phyloP scores from a whole-genome alignment of 1,140 invertebrate species.

The Sycobia sp. region DNA sequence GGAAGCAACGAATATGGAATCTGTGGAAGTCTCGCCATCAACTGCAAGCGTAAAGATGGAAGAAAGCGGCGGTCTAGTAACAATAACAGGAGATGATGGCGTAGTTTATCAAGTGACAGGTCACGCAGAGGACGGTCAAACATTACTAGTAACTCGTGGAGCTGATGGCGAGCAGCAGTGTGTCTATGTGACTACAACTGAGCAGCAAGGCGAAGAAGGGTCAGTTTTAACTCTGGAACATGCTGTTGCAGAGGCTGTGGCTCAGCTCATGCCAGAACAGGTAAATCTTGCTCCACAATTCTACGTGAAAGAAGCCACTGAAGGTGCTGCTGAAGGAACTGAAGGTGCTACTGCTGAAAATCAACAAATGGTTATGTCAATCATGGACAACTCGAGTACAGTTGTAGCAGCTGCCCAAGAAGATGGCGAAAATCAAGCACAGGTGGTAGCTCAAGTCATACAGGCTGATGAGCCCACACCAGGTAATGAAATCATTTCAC shows the following conservation, averaged over 20 bases:
- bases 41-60: slow-evolving; percentile 37
- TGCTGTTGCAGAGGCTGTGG: slow-evolving; percentile 66
- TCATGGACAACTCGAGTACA: slow-evolving; percentile 52
- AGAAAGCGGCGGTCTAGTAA: slow-evolving; percentile 54
- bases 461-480: slow-evolving; percentile 80
- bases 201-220: slow-evolving; percentile 66
- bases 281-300: slow-evolving; percentile 60
- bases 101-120: slow-evolving; percentile 71
- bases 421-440: slow-evolving; percentile 62
- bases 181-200: slow-evolving; percentile 73
- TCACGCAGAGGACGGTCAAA: slow-evolving; percentile 77
- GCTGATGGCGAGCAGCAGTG: slow-evolving; percentile 75
- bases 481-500: too few species aligned
- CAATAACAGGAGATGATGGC: slow-evolving; percentile 63
- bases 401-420: slow-evolving; percentile 48
- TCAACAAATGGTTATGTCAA: slow-evolving; percentile 61
- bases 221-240: slow-evolving; percentile 68
- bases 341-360: slow-evolving; percentile 31
- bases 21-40: not conserved
- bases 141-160: slow-evolving; percentile 70
- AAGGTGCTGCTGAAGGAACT: slow-evolving; percentile 33
- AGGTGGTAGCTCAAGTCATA: slow-evolving; percentile 82
- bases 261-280: slow-evolving; percentile 59
- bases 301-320: slow-evolving; percentile 65
- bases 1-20: not conserved